phyloP scores from a whole-genome alignment of 2,888 invertebrate genomes.

The Seira musarum region DNA sequence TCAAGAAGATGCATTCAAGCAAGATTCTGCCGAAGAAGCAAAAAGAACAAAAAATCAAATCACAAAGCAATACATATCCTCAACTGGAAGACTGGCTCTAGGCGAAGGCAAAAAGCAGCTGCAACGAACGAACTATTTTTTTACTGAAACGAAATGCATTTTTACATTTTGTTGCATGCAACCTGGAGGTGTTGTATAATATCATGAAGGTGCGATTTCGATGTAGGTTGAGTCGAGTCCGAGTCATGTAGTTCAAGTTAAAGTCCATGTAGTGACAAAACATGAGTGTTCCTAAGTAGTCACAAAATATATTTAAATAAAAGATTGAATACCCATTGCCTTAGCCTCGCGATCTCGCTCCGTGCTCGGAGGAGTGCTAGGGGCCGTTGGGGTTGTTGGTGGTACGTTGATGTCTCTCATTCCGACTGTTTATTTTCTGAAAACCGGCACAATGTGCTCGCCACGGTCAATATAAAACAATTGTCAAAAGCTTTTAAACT shows the following conservation, averaged over 20 bases:
- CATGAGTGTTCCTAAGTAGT: too few relatives aligned
- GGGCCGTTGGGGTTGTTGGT: slow-evolving; percentile 15
- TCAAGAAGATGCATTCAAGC: background rate
- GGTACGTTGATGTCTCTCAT: slow-evolving; percentile 44
- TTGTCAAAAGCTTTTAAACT: background rate
- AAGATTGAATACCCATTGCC: background rate
- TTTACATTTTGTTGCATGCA: too few relatives aligned
- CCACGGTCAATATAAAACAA: background rate
- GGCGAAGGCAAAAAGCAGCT: background rate
- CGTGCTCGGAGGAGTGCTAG: slow-evolving; percentile 29
- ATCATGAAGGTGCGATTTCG: background rate
- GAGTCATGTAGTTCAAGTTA: background rate
- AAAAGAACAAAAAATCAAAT: too few relatives aligned
- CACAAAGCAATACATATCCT: too few relatives aligned
- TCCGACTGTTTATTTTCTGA: background rate
- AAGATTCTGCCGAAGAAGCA: too few relatives aligned
- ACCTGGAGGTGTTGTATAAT: background rate
- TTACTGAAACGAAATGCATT: too few relatives aligned
- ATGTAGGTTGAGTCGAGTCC: background rate
- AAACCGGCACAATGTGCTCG: background rate
- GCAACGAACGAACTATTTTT: too few relatives aligned
- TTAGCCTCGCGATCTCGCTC: slow-evolving; percentile 6
- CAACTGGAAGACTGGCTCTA: background rate
- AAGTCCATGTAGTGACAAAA: background rate
- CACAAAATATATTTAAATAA: background rate